These are phyloP conservation scores for Platysternon megacephalum DNA, from an alignment of 2,113 vertebrate species.

Conservation along the genomic window DNA sequence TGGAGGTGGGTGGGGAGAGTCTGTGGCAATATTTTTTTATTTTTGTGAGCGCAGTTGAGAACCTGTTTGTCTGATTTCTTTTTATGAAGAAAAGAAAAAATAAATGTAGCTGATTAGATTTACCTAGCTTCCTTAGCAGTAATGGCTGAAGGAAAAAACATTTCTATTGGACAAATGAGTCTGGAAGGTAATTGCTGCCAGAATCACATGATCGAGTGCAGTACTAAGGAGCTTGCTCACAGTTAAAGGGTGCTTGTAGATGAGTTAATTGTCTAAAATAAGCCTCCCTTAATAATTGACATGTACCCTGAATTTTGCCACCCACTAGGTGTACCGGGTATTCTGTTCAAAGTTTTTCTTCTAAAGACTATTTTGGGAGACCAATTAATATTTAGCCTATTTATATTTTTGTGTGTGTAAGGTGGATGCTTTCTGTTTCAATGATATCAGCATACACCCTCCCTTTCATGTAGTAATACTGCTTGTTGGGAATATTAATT, in stretches of 20 bases:
- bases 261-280: constrained; percentile 56
- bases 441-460: not conserved
- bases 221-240: constrained; percentile 29
- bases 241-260: constrained; percentile 26
- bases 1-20: not conserved
- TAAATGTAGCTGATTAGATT: constrained; percentile 15
- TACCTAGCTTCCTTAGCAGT: constrained; percentile 38
- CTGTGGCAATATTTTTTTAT: not conserved
- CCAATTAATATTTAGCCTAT: not conserved
- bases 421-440: constrained; percentile 24
- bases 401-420: constrained; percentile 15
- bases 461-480: not conserved
- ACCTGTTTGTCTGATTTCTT: not conserved
- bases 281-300: constrained; percentile 36
- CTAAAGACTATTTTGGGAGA: constrained; percentile 5
- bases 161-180: constrained; percentile 27
- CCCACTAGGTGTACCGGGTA: constrained; percentile 1
- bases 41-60: not conserved
- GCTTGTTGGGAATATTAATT: not conserved
- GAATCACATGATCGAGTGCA: not conserved
- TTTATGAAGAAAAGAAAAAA: not conserved
- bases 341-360: constrained; percentile 32
- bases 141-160: constrained; percentile 32
- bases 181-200: constrained; percentile 31
- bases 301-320: constrained; percentile 44